Percentiles rank a stretch among this genome's conserved stretches.
These are phyloP conservation scores for Lemur catta DNA, from an alignment of 2,797 vertebrate species.

Conservation along the genomic window DNA sequence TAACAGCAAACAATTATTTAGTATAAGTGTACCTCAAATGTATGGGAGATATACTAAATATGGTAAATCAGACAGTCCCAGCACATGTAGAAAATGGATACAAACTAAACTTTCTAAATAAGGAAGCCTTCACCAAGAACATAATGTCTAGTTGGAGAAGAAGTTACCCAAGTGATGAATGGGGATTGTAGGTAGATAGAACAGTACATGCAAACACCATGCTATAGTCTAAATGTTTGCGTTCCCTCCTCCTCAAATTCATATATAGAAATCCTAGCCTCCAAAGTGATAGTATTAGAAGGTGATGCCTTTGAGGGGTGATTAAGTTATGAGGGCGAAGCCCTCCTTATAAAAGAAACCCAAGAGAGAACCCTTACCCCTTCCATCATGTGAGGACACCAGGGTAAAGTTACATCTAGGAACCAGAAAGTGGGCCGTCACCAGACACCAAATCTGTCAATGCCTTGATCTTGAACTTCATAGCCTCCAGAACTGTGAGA, in stretches of 20 bases:
- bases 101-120: neutral
- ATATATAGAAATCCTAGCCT: neutral
- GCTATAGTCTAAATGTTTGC: no score
- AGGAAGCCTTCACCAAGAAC: neutral
- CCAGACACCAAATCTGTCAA: neutral
- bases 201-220: rapidly evolving
- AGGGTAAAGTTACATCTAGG: rapidly evolving
- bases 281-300: neutral
- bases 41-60: neutral
- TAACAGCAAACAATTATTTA: neutral
- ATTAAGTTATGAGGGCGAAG: neutral
- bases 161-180: neutral
- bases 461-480: neutral
- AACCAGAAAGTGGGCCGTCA: neutral
- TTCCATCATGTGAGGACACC: neutral
- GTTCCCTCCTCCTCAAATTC: rapidly evolving
- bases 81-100: neutral
- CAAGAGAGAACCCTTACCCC: neutral
- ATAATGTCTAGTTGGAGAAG: neutral
- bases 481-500: neutral
- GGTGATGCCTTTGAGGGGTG: neutral
- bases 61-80: neutral
- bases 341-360: neutral
- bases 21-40: neutral
- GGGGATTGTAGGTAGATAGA: neutral